A percentile compares a stretch with the other conserved stretches of the same genome.
Evolutionary conservation across 1,140 invertebrate genomes (phyloP).

Genomic region (Coelopa frigida): DNA sequence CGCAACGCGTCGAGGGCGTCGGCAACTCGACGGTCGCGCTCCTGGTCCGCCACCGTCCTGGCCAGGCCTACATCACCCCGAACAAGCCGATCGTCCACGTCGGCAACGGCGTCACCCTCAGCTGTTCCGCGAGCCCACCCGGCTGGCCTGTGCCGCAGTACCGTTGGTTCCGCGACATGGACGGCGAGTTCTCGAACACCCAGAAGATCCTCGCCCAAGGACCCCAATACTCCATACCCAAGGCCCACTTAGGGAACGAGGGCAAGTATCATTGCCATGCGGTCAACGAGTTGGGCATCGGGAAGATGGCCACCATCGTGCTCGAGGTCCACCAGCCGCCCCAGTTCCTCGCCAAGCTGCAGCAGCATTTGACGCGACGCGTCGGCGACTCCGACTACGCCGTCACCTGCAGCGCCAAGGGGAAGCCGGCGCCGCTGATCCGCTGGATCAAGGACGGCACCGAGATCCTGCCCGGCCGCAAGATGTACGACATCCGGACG

Average conservation of each 20-base stretch:
- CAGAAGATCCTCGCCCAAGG: slow-evolving; percentile 63
- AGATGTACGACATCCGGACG: slow-evolving; percentile 72
- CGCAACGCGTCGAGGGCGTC: slow-evolving; percentile 58
- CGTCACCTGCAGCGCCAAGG: slow-evolving; percentile 74
- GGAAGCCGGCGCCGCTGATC: slow-evolving; percentile 76
- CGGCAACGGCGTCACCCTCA: slow-evolving; percentile 73
- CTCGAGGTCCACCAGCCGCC: slow-evolving; percentile 83
- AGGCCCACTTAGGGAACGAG: slow-evolving; percentile 73
- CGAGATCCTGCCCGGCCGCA: slow-evolving; percentile 65
- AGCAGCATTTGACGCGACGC: slow-evolving; percentile 68
- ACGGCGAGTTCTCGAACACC: slow-evolving; percentile 50
- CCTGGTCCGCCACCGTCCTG: slow-evolving; percentile 77
- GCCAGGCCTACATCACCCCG: slow-evolving; percentile 72
- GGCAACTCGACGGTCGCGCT: slow-evolving; percentile 70
- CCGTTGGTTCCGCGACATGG: slow-evolving; percentile 75
- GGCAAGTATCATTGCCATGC: slow-evolving; percentile 85
- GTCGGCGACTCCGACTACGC: slow-evolving; percentile 76
- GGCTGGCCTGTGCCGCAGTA: slow-evolving; percentile 84
- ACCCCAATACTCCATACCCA: slow-evolving; percentile 74
- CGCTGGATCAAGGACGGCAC: slow-evolving; percentile 81
- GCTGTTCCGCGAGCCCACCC: slow-evolving; percentile 75
- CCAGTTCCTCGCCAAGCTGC: slow-evolving; percentile 70
- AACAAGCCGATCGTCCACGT: slow-evolving; percentile 77
- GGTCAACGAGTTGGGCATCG: slow-evolving; percentile 80
- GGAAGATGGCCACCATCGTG: slow-evolving; percentile 70